A percentile compares a stretch with the other conserved stretches of the same genome.
Evolutionary conservation across 2,797 vertebrate species (phyloP).

Genomic region (Gila robusta): DNA sequence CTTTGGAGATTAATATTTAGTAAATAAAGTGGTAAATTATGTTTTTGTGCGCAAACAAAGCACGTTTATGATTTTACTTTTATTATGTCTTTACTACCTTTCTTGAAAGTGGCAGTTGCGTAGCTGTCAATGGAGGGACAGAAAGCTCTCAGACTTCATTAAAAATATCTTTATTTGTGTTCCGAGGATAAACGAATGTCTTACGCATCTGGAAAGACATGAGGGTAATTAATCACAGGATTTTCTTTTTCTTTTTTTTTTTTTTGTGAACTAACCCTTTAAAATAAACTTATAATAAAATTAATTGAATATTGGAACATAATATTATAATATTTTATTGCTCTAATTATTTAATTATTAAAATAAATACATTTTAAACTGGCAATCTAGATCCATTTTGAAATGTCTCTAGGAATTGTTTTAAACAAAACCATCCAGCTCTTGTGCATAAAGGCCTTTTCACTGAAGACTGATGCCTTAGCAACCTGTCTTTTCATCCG

Average conservation of each 20-base stretch:
- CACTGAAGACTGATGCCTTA: conserved; percentile 16
- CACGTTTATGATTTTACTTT: background rate
- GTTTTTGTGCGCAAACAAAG: background rate
- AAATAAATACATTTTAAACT: background rate
- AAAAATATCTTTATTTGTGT: background rate
- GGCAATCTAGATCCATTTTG: background rate
- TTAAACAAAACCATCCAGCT: background rate
- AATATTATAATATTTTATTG: background rate
- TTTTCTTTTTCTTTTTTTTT: too few species aligned
- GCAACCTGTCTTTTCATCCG: background rate
- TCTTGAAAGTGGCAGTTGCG: background rate
- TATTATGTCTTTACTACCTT: background rate
- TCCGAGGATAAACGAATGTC: background rate
- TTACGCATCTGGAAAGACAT: background rate
- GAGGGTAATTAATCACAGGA: background rate
- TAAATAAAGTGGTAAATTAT: background rate
- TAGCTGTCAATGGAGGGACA: background rate
- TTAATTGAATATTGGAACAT: background rate
- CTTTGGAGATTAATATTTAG: background rate
- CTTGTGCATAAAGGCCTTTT: conserved; percentile 3
- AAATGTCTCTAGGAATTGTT: background rate
- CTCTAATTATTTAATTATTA: background rate
- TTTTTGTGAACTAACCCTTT: background rate
- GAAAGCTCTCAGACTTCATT: background rate
- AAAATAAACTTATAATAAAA: background rate